A percentile compares a stretch with the other conserved stretches of the same genome.
These are phyloP conservation scores for Mylabris phalerata DNA, from an alignment of 1,140 invertebrate genomes.

Conservation along the genomic window DNA sequence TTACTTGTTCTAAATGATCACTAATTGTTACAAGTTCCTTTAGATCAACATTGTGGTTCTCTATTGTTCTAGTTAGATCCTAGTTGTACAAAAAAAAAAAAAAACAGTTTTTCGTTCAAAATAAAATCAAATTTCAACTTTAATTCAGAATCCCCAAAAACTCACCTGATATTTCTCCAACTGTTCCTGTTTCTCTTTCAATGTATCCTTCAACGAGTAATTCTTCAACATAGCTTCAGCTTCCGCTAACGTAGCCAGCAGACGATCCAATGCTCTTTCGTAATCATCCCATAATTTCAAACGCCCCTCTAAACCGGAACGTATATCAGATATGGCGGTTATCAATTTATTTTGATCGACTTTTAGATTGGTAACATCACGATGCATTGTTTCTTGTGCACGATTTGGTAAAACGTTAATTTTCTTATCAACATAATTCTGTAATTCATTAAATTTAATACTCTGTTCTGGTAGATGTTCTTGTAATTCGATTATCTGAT, in stretches of 20 bases:
- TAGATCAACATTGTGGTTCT: constrained; percentile 62
- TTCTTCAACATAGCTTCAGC: constrained; percentile 83
- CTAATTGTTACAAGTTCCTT: constrained; percentile 65
- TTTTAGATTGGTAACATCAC: constrained; percentile 67
- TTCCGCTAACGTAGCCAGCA: constrained; percentile 78
- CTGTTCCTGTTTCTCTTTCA: constrained; percentile 88
- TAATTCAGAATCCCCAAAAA: neutral
- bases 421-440: constrained; percentile 61
- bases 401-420: constrained; percentile 60
- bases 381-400: constrained; percentile 71
- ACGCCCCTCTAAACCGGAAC: constrained; percentile 71
- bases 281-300: constrained; percentile 88
- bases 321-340: constrained; percentile 66
- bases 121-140: constrained; percentile 9
- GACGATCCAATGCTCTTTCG: constrained; percentile 74
- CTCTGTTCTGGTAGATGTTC: constrained; percentile 68
- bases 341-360: constrained; percentile 77
- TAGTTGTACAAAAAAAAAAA: constrained; percentile 32
- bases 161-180: constrained; percentile 82
- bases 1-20: constrained; percentile 82
- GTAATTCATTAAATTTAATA: constrained; percentile 61
- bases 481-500: constrained; percentile 69
- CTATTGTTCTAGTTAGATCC: constrained; percentile 69
- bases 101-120: neutral
- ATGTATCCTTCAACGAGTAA: constrained; percentile 72